Evolutionary conservation across 2,888 invertebrate genomes (phyloP).

Genomic region (Julus scandinavius): DNA sequence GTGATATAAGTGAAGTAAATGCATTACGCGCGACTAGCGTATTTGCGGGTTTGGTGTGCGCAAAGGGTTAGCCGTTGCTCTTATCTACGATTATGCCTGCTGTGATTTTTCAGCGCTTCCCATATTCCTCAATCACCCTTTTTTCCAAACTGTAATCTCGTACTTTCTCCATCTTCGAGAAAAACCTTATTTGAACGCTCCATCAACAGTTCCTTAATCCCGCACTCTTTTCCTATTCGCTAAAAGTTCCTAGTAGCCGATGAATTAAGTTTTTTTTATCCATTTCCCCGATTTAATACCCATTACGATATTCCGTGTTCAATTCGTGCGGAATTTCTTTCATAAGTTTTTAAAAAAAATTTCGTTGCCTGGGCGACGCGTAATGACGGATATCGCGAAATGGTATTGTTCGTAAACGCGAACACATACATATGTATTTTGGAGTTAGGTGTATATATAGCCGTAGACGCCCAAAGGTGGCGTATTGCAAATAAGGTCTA

Average conservation of each 20-base stretch:
- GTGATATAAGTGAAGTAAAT: slow-evolving; percentile 37
- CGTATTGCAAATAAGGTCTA: slow-evolving; percentile 5
- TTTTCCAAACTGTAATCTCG: slow-evolving; percentile 13
- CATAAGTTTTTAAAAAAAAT: neutral
- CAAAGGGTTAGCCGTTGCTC: slow-evolving; percentile 12
- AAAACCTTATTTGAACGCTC: neutral
- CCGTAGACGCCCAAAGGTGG: neutral
- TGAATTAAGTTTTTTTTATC: neutral
- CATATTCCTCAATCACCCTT: slow-evolving; percentile 21
- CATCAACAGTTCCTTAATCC: slow-evolving; percentile 30
- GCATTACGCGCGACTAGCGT: neutral
- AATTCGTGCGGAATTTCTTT: slow-evolving; percentile 42
- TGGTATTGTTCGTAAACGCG: slow-evolving; percentile 21
- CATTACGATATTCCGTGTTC: slow-evolving; percentile 39
- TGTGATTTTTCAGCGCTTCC: neutral
- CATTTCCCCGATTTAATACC: neutral
- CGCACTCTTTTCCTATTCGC: neutral
- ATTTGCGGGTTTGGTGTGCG: neutral
- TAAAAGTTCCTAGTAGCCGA: neutral
- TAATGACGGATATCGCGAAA: slow-evolving; percentile 23
- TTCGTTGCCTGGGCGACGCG: neutral
- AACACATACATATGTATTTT: neutral
- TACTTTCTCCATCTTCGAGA: slow-evolving; percentile 8
- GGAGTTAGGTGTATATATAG: neutral
- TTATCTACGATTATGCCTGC: slow-evolving; percentile 24